Base-by-base conservation (phyloP, 2,888 invertebrate species). In the Eledone cirrhosa region DNA sequence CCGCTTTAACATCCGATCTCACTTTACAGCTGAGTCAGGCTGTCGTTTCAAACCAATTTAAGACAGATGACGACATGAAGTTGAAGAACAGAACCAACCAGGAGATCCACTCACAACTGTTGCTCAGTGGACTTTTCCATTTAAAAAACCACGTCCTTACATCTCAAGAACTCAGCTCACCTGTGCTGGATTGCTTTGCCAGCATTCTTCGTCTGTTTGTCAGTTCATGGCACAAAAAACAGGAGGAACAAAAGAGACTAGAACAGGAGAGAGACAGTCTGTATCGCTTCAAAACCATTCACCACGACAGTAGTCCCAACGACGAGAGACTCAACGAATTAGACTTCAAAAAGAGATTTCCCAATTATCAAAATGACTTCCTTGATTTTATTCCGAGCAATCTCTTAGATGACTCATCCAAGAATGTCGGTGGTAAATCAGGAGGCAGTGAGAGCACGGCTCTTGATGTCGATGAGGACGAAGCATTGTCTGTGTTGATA, bases 211-310 rank as follows among this genome's bases (percentile, higher is more conserved):
- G 84, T 33, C 82, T 93, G 67, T 93, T 95, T 77, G 94, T 95
- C 31, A 89, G 92, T 78, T 92, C 94, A 0, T 97, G 97, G 96
- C 94, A 94, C 86, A 92, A 93, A 80, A 95, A 96, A 84, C 94
- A 95, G 85, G 93, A 93, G 77, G 93, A 93, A 41, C 92, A 93
- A 27, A 93, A 94, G 83, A 92, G 92, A 85, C 93, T 93, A 84
- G 93, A 94, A 83, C 93, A 93, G 78, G 95, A 95, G 84, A 94
- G 95, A 80, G 95, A 95, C 78, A 94, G 94, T 83, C 91, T 97
- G 72, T 92, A 87, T 81, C 84, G 85, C 63, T 90, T 86, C 83
- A 89, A 88, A 80, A 83, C 85, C 0, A 82, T 84, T 67, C 83
- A 84, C 8, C 89, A 90, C 80, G 90, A 90, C 0, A 88, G 88